Conservation (phyloP, 2,797 vertebrate species). For the Glossophaga mutica region DNA sequence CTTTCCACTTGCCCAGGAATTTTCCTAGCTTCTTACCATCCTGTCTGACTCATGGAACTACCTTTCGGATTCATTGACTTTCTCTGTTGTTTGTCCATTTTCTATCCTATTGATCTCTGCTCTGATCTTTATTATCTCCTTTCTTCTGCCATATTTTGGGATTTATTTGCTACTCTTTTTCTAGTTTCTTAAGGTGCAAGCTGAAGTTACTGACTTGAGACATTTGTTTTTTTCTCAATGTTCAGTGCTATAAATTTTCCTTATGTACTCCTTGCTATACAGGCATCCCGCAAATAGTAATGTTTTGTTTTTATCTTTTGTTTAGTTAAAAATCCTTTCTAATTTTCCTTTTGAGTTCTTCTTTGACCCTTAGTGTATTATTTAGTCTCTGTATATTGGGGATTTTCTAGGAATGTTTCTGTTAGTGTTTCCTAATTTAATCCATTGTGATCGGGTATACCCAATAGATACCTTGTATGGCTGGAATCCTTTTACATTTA, state of each 20-base stretch:
- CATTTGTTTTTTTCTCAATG: neutral
- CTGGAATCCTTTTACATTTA: neutral
- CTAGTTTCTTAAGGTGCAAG: neutral
- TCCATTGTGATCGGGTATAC: neutral
- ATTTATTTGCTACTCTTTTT: neutral
- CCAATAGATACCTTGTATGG: neutral
- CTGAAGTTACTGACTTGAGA: neutral
- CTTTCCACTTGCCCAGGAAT: neutral
- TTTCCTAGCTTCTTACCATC: neutral
- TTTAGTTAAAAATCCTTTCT: neutral
- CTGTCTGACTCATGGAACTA: neutral
- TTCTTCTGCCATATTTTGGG: neutral
- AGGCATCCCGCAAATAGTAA: neutral
- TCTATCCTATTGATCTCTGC: neutral
- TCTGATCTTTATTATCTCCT: neutral
- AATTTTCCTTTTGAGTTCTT: neutral
- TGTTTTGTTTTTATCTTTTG: neutral
- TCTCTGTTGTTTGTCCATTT: neutral
- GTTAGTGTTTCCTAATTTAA: neutral
- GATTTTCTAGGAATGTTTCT: neutral
- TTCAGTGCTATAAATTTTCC: neutral
- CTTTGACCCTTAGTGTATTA: neutral
- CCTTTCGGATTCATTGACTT: neutral
- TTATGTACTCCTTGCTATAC: neutral
- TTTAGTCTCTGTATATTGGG: neutral